These are phyloP conservation scores for Leptosomus discolor DNA, from an alignment of 2,113 vertebrate species.

Conservation along the genomic window DNA sequence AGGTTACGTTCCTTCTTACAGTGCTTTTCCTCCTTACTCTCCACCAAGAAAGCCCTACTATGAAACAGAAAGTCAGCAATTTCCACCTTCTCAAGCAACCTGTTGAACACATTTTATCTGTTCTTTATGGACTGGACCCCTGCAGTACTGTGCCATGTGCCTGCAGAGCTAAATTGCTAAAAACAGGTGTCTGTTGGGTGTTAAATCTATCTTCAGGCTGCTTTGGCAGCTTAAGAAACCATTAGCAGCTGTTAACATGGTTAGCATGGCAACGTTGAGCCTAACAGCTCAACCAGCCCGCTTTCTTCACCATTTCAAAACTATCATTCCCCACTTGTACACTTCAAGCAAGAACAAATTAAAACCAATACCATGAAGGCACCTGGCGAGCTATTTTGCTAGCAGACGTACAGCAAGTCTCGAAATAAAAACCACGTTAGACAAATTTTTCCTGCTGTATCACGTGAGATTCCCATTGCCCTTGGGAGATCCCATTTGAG, in stretches of 20 bases:
- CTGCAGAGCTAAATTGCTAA: not conserved
- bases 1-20: not conserved
- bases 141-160: not conserved
- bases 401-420: not conserved
- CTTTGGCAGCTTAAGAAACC: slow-evolving; percentile 43
- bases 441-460: not conserved
- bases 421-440: not conserved
- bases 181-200: slow-evolving; percentile 28
- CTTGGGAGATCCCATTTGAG: not conserved
- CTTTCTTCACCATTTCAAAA: not conserved
- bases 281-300: not conserved
- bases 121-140: not conserved
- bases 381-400: not conserved
- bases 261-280: not conserved
- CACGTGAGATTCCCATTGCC: not conserved
- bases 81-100: not conserved
- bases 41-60: not conserved
- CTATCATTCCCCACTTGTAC: not conserved
- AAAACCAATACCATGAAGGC: not conserved
- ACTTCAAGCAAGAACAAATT: not conserved
- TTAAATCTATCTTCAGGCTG: not conserved
- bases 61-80: not conserved
- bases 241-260: slow-evolving; percentile 38
- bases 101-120: not conserved
- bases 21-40: not conserved